Evolutionary conservation across 53 echinoderm and acorn worm species (phyloP).

Genomic region (Apostichopus leukothele): DNA sequence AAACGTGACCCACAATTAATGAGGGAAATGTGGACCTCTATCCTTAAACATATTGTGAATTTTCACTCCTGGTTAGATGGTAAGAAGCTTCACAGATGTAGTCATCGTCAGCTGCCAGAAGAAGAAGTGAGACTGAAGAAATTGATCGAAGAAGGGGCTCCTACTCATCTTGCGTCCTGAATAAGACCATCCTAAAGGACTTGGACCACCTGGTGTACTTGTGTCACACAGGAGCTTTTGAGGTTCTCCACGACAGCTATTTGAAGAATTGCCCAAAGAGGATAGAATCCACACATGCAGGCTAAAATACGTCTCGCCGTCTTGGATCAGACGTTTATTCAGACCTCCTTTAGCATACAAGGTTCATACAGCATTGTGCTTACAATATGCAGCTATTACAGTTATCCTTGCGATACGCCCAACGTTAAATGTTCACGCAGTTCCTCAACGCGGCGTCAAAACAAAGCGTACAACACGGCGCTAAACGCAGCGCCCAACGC

Average conservation of each 20-base stretch:
- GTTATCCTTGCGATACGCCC: too few species aligned
- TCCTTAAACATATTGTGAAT: conserved; percentile 41
- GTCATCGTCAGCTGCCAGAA: conserved; percentile 35
- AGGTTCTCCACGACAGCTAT: conserved; percentile 44
- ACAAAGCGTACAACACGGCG: too few species aligned
- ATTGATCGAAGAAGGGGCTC: conserved; percentile 33
- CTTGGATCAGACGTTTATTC: conserved; percentile 3
- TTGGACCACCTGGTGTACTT: conserved; percentile 39
- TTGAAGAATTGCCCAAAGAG: conserved; percentile 60
- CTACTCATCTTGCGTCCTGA: conserved; percentile 51
- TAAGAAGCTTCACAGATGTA: conserved; percentile 34
- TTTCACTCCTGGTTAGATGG: conserved; percentile 24
- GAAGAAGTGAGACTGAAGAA: background rate
- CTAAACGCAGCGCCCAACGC: too few species aligned
- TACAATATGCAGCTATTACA: background rate
- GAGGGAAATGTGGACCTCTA: conserved; percentile 51
- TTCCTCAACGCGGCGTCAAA: too few species aligned
- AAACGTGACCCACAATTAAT: conserved; percentile 14
- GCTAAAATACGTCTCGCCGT: conserved; percentile 35
- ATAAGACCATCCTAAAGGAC: conserved; percentile 47
- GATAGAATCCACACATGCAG: conserved; percentile 38
- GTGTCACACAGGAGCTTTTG: conserved; percentile 61
- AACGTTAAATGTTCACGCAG: background rate
- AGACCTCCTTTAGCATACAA: background rate
- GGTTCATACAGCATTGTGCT: background rate